Base-by-base conservation (phyloP, 1,140 invertebrate species). In the Semibalanus balanoides region DNA sequence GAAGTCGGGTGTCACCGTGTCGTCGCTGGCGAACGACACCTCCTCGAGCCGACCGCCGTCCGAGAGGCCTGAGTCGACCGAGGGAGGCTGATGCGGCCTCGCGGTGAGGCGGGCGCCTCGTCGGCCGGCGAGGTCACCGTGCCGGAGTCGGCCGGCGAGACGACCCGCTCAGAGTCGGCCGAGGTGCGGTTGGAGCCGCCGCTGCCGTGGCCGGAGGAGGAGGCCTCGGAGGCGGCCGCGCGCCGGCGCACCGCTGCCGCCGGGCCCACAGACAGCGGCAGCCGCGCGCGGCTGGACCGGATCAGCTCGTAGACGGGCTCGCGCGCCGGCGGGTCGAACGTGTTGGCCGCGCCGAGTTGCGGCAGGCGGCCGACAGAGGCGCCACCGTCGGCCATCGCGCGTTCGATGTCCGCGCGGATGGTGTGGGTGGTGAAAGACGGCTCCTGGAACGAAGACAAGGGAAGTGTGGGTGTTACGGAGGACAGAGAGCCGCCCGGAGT, bases 1-100 rank as follows among this genome's bases (percentile, higher is more conserved):
- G 35, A 40, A 90, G 81, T 93, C 92, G 0, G 92, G 92, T 1
- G 92, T 94, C 51, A 93, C 85, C 19, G 92, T 93, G 29, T 92
- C 92, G 85, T 93, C 93, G 79, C 91, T 93, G 0, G 92, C 92
- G 3, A 92, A 89, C 73, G 14, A 22, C 22, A 25, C 51, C 51
- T 64, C 51, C 51, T 64, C 51, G 11, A 40, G 35, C 35, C 35
- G 5, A 17, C 51, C 51, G 22, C 51, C 51, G 51, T 64, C 51
- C 51, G 51, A 64, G 11, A 64, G 51, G 9, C 51, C 51, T 19
- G 51, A 64, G 51, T 64, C 51, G 11, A 25, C 51, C n/a, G n/a
- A 14, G 51, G 51, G 7, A 19, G 22, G 11, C 7, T 25, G 51
- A 25, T 25, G 51, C 51, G 51, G 51, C 51, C 14, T 7, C 11